A percentile compares a stretch with the other conserved stretches of the same genome.
Evolutionary conservation across 2,888 invertebrate species (phyloP).

Genomic region (Scelioninae gen. 1): DNA sequence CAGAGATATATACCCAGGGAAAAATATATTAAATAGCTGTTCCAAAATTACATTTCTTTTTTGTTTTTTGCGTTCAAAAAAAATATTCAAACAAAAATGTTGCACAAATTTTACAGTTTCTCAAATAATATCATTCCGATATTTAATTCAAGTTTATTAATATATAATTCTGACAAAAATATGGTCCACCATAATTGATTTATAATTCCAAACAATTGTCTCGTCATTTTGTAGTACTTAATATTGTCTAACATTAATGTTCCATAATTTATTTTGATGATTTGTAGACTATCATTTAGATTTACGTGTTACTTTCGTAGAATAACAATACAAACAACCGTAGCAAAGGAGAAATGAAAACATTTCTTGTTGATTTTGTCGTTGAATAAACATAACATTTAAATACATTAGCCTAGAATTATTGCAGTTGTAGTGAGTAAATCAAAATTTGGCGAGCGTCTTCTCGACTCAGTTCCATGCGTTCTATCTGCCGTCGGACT

Average conservation of each 20-base stretch:
- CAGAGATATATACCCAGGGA: too few species aligned
- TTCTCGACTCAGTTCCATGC: constrained; percentile 36
- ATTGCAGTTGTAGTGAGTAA: constrained; percentile 70
- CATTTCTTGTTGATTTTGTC: constrained; percentile 70
- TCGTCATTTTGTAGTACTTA: constrained; percentile 39
- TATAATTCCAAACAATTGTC: constrained; percentile 23
- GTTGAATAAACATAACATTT: constrained; percentile 70
- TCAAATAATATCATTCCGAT: too few species aligned
- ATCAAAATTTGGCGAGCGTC: constrained; percentile 71
- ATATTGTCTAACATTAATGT: constrained; percentile 38
- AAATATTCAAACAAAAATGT: too few species aligned
- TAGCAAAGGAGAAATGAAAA: constrained; percentile 63
- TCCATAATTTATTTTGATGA: constrained; percentile 60
- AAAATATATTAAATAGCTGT: not conserved
- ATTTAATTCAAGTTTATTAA: not conserved
- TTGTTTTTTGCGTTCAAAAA: too few species aligned
- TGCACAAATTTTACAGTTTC: too few species aligned
- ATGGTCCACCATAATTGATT: constrained; percentile 3
- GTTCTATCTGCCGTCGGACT: constrained; percentile 64
- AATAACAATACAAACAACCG: constrained; percentile 67
- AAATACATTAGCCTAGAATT: constrained; percentile 71
- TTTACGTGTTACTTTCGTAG: constrained; percentile 65
- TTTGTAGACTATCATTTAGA: constrained; percentile 59
- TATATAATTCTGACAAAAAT: not conserved
- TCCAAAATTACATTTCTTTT: not conserved